Conservation (phyloP, 2,888 invertebrate genomes). For the Pherbina coryleti region DNA sequence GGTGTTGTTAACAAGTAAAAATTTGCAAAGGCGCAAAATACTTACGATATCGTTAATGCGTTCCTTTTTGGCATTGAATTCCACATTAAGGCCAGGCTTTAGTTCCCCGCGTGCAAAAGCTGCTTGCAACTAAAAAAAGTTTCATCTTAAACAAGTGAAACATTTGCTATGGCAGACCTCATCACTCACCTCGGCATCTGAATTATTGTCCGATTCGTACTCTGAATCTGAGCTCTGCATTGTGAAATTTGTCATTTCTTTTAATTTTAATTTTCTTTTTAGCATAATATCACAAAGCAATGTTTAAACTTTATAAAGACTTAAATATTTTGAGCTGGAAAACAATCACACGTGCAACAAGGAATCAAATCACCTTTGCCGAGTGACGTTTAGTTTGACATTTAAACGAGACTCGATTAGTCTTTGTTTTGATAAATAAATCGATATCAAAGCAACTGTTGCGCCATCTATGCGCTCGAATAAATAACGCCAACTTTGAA, state of each 20-base stretch:
- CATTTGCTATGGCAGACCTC: background rate
- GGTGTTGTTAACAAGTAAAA: background rate
- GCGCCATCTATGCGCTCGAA: no score
- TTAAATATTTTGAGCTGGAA: background rate
- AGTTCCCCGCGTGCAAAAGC: constrained; percentile 88
- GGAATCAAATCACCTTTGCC: no score
- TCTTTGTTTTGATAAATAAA: background rate
- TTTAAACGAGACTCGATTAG: background rate
- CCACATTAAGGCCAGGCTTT: constrained; percentile 87
- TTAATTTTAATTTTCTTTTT: background rate
- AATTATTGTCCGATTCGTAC: constrained; percentile 61
- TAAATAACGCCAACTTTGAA: no score
- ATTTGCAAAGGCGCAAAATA: constrained; percentile 45
- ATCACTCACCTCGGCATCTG: constrained; percentile 64
- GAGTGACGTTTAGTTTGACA: background rate
- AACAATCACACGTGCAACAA: constrained; percentile 3
- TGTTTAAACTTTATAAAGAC: background rate
- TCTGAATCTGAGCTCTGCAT: constrained; percentile 61
- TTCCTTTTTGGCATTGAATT: constrained; percentile 73
- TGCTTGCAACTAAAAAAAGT: constrained; percentile 81
- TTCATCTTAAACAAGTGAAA: constrained; percentile 2
- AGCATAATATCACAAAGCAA: background rate
- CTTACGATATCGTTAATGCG: constrained; percentile 82
- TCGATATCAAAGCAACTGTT: no score
- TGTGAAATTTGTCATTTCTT: constrained; percentile 56